A percentile compares a stretch with the other conserved stretches of the same genome.
phyloP scores from a whole-genome alignment of 1,140 invertebrate species.

The Coptotermes formosanus region DNA sequence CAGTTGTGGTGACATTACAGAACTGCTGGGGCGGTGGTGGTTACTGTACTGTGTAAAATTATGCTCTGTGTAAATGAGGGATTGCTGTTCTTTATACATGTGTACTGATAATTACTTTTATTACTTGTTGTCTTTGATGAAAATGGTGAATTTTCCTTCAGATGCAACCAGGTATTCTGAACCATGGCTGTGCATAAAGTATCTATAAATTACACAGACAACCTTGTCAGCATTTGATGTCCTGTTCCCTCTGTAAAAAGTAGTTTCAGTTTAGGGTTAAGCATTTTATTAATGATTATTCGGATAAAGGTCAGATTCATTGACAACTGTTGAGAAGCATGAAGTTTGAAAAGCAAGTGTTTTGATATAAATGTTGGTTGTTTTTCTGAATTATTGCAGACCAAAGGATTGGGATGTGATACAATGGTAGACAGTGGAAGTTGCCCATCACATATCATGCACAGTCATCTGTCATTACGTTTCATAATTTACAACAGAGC shows the following conservation, averaged over 20 bases:
- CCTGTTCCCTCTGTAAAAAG: neutral
- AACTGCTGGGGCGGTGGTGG: too few relatives aligned
- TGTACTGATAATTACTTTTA: neutral
- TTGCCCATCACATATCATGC: too few relatives aligned
- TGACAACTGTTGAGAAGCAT: too few relatives aligned
- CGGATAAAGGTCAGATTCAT: too few relatives aligned
- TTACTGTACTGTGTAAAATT: too few relatives aligned
- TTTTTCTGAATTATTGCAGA: too few relatives aligned
- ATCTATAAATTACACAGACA: neutral
- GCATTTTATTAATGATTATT: neutral
- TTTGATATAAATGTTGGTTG: too few relatives aligned
- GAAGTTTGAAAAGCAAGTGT: too few relatives aligned
- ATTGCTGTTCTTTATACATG: neutral
- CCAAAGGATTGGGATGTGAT: too few relatives aligned
- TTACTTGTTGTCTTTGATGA: neutral
- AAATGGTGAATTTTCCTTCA: neutral
- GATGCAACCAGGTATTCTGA: neutral
- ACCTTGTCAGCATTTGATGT: neutral
- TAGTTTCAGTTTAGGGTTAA: neutral
- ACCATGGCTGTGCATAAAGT: neutral
- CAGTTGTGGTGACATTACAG: neutral
- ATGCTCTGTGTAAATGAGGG: neutral
- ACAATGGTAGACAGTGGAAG: too few relatives aligned
- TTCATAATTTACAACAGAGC: too few relatives aligned
- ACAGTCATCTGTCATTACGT: too few relatives aligned